phyloP scores from a whole-genome alignment of 2,888 invertebrate species.

The Diachrysia chrysitis region DNA sequence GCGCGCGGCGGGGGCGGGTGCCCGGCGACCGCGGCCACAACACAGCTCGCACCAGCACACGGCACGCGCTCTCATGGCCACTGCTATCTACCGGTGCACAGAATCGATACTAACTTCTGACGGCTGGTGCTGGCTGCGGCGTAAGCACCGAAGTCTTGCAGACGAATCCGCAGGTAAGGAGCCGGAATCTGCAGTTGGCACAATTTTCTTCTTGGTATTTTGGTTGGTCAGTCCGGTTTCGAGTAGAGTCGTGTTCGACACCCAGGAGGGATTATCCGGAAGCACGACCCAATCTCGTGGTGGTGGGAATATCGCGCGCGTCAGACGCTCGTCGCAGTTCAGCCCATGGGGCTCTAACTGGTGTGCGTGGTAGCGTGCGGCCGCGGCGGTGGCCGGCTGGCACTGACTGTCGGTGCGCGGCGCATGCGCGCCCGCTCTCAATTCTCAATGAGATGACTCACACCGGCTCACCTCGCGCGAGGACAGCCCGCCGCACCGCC shows the following conservation, averaged over 20 bases:
- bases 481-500: conserved; percentile 22
- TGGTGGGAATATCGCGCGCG: conserved; percentile 31
- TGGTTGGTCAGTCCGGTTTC: conserved; percentile 36
- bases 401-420: conserved; percentile 56
- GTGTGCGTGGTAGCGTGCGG: conserved; percentile 66
- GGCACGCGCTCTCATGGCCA: conserved; percentile 7
- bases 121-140: conserved; percentile 9
- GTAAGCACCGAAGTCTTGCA: conserved; percentile 3
- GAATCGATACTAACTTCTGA: conserved; percentile 54
- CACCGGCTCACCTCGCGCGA: conserved; percentile 31
- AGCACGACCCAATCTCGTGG: conserved; percentile 51
- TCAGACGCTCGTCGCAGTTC: conserved; percentile 68
- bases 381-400: conserved; percentile 65
- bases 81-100: conserved; percentile 13
- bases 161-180: conserved; percentile 20
- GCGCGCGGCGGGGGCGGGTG: conserved; percentile 10
- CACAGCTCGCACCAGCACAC: conserved; percentile 31
- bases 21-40: conserved; percentile 50
- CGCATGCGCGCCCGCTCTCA: conserved; percentile 26
- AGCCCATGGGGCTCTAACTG: conserved; percentile 78
- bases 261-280: conserved; percentile 64
- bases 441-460: conserved; percentile 9
- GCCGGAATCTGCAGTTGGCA: conserved; percentile 13
- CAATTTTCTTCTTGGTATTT: conserved; percentile 8
- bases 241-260: conserved; percentile 63